Percentiles rank a stretch among this genome's conserved stretches.
Evolutionary conservation across 2,888 invertebrate species (phyloP).

Genomic region (Odontothrips loti): DNA sequence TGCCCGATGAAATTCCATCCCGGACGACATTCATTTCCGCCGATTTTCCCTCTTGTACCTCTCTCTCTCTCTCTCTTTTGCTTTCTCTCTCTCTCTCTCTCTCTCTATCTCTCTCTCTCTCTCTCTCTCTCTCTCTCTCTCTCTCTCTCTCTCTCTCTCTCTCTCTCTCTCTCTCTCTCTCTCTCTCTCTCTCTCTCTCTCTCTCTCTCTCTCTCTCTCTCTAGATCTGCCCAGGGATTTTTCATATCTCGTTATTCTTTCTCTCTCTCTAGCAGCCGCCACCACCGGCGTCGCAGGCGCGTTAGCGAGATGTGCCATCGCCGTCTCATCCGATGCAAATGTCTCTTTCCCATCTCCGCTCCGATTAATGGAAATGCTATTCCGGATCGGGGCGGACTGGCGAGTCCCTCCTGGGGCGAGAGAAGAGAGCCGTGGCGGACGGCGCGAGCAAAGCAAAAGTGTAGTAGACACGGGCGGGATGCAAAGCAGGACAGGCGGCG

Average conservation of each 20-base stretch:
- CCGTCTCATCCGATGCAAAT: not conserved
- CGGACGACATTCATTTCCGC: too few species aligned
- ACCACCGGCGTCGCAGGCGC: not conserved
- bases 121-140: not conserved
- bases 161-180: not conserved
- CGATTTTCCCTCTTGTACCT: too few species aligned
- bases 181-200: not conserved
- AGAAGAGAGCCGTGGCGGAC: too few species aligned
- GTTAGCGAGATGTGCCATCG: not conserved
- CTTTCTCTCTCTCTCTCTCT: not conserved
- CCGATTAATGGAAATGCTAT: not conserved
- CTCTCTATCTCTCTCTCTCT: too few species aligned
- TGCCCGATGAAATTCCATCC: not conserved
- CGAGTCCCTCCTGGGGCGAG: not conserved
- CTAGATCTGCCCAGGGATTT: not conserved
- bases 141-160: not conserved
- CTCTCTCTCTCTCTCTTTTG: not conserved
- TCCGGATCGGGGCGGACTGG: not conserved
- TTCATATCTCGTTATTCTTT: not conserved
- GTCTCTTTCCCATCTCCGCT: not conserved
- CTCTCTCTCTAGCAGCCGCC: too few species aligned
- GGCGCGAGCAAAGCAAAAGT: too few species aligned
- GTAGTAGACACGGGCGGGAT: too few species aligned
- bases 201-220: not conserved
- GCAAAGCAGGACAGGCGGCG: not conserved